Base-by-base conservation (phyloP, 2,113 vertebrate genomes). In the Ophiodon elongatus region DNA sequence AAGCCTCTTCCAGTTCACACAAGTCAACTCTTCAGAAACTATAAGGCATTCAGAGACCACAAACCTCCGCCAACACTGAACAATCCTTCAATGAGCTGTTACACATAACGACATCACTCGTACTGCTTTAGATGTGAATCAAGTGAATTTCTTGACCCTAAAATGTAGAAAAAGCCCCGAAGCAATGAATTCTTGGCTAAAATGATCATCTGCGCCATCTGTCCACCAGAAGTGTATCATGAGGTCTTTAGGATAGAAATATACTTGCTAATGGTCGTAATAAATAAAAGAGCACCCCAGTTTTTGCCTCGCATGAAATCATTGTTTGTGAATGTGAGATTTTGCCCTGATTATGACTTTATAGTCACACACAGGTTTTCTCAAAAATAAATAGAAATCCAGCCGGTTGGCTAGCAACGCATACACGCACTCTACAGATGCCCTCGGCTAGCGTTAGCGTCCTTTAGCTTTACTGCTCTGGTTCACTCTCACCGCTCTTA, bases 21-120 rank as follows among this genome's bases (percentile, higher is more conserved):
- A 81, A 84, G 78, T 85, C 79, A 76, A 80, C 37, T 50, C 63
- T 64, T 68, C 63, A 76, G 67, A 87, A 83, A 75, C 29, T 37
- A 71, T 23, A 78, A 62, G 52, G 29, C 47, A 39, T 52, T 72
- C 21, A 6, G 79, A 82, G 66, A 85, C 82, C 71, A 31, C 77
- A 78, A 84, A 75, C 82, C 79, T 75, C 86, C 33, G 8, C 76
- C 87, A 79, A 63, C 33, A 29, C 82, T 21, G 73, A 82, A 54
- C 78, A 71, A 73, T 82, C 76, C 84, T 68, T 67, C 77, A 79
- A n/a, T 57, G 80, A 80, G 75, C 76, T 78, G 66, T 29, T 75
- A 31, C 65, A 77, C 62, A 85, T 79, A 23, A 69, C 88, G 81
- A 91, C 83, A 70, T 89, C 80, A 88, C 37, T 84, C 31, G 84